Base-by-base conservation (phyloP, 2,888 invertebrate genomes). In the Meghimatium bilineatum region DNA sequence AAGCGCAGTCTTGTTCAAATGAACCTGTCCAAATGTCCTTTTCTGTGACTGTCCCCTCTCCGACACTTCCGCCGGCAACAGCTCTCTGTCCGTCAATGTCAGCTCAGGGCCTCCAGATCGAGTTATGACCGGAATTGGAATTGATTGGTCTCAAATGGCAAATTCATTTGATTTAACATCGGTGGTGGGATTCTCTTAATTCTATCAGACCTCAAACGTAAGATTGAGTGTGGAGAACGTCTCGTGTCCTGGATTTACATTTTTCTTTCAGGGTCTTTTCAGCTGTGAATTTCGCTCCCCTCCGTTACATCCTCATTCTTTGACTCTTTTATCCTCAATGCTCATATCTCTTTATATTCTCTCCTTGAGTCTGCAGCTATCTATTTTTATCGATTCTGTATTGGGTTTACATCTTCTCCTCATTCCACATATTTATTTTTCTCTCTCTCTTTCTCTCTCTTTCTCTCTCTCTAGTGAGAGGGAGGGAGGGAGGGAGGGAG, bases 91-190 rank as follows among this genome's bases (percentile, higher is more conserved):
- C 44, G 75, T 44, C 83, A 72, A 72, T 83, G 87, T 85, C 87
- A 86, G 77, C 85, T 81, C 79, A 66, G 75, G 81, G 82, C 82
- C 79, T 78, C 75, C 71, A 81, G 86, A 87, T 87, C 84, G 79
- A 87, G 85, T 87, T 87, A 86, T 86, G 85, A 83, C 84, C 82
- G 66, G 85, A 85, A 88, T 87, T 86, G 83, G 85, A 85, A 87
- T 85, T 80, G 88, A 88, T 88, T 85, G 82, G 85, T 76, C 85
- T 82, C 88, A 85, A 88, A 88, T 87, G 88, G 87, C 85, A 82
- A 84, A 86, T 86, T 86, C 84, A 88, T 88, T 88, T 80, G 85
- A 88, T 86, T 85, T 80, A 80, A 66, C 52, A 67, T 60, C 77
- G 44, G 71, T 66, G 78, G 80, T 52, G 63, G 71, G 75, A 79